Evolutionary conservation across 2,113 vertebrate species (phyloP).

Genomic region (Pterocles orientalis): DNA sequence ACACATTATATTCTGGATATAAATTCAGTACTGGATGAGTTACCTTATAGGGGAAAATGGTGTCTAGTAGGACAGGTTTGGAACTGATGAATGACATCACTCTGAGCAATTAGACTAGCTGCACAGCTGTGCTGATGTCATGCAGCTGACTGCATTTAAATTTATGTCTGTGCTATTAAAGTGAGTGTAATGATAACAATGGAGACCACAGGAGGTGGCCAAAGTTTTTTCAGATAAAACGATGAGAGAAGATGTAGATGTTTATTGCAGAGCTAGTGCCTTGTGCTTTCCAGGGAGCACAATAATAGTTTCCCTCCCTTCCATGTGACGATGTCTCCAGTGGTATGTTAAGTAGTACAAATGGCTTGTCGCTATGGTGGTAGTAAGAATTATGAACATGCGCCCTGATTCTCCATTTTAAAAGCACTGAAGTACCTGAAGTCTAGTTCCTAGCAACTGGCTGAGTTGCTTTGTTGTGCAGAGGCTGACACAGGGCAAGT

Average conservation of each 20-base stretch:
- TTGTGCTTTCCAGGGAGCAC: neutral
- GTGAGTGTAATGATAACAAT: neutral
- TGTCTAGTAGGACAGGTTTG: neutral
- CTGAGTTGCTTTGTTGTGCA: neutral
- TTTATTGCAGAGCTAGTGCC: neutral
- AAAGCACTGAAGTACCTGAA: neutral
- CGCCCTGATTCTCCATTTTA: neutral
- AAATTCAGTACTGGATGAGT: neutral
- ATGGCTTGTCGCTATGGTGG: neutral
- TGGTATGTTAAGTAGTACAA: neutral
- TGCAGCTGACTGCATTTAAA: neutral
- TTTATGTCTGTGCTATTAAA: neutral
- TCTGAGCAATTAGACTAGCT: neutral
- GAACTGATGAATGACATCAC: neutral
- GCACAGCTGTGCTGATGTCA: slow-evolving; percentile 29
- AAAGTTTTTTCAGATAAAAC: neutral
- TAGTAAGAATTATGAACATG: neutral
- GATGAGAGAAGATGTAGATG: neutral
- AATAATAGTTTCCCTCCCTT: neutral
- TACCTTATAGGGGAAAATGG: neutral
- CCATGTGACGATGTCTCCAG: neutral
- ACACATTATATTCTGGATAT: neutral
- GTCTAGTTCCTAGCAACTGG: neutral
- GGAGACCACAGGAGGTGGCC: neutral
- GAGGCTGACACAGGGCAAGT: neutral